Evolutionary conservation across 2,888 invertebrate species (phyloP).

Genomic region (Cryptops parisi): DNA sequence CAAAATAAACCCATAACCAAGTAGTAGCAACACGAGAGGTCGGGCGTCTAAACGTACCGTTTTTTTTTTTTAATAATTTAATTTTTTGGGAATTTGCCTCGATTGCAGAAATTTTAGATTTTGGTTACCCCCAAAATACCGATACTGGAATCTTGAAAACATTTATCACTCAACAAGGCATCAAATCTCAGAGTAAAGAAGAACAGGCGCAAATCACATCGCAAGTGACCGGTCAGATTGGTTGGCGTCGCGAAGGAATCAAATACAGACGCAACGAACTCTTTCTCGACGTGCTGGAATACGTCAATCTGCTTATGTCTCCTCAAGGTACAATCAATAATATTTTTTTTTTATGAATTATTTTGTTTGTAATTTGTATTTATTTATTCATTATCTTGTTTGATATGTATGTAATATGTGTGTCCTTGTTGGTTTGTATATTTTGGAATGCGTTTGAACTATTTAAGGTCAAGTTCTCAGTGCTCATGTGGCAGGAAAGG

Average conservation of each 20-base stretch:
- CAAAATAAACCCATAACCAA: too few relatives aligned
- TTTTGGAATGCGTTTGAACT: neutral
- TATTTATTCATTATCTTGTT: too few relatives aligned
- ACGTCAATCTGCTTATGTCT: conserved; percentile 97
- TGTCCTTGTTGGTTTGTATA: neutral
- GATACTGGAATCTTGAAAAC: conserved; percentile 98
- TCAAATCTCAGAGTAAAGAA: conserved; percentile 96
- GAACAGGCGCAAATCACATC: conserved; percentile 99
- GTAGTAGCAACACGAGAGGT: neutral
- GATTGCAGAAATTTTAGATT: conserved; percentile 85
- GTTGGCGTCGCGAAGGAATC: conserved; percentile 98
- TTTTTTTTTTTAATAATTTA: conserved; percentile 3
- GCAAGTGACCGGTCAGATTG: conserved; percentile 93
- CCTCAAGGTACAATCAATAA: conserved; percentile 94
- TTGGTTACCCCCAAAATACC: conserved; percentile 99
- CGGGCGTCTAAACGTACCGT: too few relatives aligned
- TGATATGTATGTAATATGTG: neutral
- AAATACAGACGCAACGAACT: conserved; percentile 97
- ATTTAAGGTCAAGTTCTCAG: conserved; percentile 81
- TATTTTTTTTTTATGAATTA: neutral
- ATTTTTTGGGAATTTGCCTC: neutral
- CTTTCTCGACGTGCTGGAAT: conserved; percentile 96
- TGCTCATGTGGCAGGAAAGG: conserved; percentile 97
- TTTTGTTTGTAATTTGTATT: too few relatives aligned
- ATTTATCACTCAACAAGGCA: conserved; percentile 98